A percentile compares a stretch with the other conserved stretches of the same genome.
phyloP scores from a whole-genome alignment of 2,888 invertebrate genomes.

The Orthosia gracilis region DNA sequence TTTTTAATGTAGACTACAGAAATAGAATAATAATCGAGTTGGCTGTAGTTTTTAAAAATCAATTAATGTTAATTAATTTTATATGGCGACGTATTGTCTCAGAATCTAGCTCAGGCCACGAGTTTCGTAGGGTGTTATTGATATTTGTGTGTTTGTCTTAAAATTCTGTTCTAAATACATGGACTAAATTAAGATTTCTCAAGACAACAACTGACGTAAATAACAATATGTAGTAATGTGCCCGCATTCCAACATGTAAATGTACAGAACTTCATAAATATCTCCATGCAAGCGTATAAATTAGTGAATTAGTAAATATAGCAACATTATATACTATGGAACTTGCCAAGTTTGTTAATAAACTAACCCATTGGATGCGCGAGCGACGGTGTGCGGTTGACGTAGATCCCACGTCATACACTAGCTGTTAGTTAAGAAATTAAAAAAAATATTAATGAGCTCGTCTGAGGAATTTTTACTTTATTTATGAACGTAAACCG shows the following conservation, averaged over 20 bases:
- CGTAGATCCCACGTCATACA: conserved; percentile 52
- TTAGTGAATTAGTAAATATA: conserved; percentile 47
- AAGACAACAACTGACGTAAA: conserved; percentile 3
- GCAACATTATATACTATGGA: conserved; percentile 34
- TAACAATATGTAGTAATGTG: conserved; percentile 20
- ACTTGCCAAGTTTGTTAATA: conserved; percentile 64
- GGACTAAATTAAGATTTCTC: conserved; percentile 9
- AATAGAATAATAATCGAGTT: conserved; percentile 13
- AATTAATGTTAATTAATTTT: conserved; percentile 46
- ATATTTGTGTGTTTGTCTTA: conserved; percentile 8
- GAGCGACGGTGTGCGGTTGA: conserved; percentile 41
- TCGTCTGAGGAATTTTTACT: conserved; percentile 15
- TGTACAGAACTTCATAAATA: conserved; percentile 42
- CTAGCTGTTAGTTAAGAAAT: conserved; percentile 27
- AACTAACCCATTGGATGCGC: conserved; percentile 55
- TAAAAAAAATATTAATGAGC: conserved; percentile 38
- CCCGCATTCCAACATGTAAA: conserved; percentile 34
- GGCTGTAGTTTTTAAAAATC: conserved; percentile 4
- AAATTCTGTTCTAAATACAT: background rate
- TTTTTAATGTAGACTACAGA: conserved; percentile 36
- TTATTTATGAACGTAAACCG: conserved; percentile 43
- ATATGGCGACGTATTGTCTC: conserved; percentile 37
- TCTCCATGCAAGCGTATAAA: conserved; percentile 33
- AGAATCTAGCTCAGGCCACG: background rate
- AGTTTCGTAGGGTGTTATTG: background rate